A percentile compares a stretch with the other conserved stretches of the same genome.
Evolutionary conservation across 2,113 vertebrate species (phyloP).

Genomic region (Aphelocoma coerulescens): DNA sequence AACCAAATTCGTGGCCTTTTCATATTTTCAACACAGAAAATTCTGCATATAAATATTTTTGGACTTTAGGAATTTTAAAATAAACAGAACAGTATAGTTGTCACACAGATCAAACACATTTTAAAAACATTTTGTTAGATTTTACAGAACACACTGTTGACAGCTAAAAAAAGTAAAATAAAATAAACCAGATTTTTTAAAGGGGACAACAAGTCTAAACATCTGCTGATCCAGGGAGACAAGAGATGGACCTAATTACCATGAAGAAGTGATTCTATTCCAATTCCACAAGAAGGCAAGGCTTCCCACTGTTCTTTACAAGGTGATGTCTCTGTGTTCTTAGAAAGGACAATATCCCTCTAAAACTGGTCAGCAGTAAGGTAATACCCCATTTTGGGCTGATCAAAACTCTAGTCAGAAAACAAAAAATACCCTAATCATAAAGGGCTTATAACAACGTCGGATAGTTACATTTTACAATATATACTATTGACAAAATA

Average conservation of each 20-base stretch:
- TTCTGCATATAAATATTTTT: constrained; percentile 65
- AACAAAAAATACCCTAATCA: background rate
- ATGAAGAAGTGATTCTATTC: background rate
- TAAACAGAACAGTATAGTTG: constrained; percentile 52
- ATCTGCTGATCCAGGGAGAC: constrained; percentile 18
- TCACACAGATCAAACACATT: constrained; percentile 54
- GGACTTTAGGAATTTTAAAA: constrained; percentile 59
- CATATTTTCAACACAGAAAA: constrained; percentile 51
- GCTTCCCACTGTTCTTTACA: background rate
- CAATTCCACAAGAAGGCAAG: background rate
- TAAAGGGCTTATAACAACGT: background rate
- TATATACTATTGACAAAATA: constrained; percentile 54
- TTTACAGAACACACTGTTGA: constrained; percentile 30
- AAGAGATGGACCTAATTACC: constrained; percentile 2
- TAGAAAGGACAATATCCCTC: background rate
- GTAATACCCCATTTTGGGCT: background rate
- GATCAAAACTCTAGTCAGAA: constrained; percentile 3
- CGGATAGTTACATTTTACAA: constrained; percentile 43
- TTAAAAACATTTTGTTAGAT: constrained; percentile 41
- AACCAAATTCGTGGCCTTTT: constrained; percentile 52
- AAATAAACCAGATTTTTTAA: constrained; percentile 24
- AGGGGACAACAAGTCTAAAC: constrained; percentile 5
- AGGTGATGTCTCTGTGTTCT: background rate
- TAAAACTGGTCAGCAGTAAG: background rate
- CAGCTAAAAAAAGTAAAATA: constrained; percentile 14